Base-by-base conservation (phyloP, 2,797 vertebrate species). In the Pipistrellus pipistrellus region DNA sequence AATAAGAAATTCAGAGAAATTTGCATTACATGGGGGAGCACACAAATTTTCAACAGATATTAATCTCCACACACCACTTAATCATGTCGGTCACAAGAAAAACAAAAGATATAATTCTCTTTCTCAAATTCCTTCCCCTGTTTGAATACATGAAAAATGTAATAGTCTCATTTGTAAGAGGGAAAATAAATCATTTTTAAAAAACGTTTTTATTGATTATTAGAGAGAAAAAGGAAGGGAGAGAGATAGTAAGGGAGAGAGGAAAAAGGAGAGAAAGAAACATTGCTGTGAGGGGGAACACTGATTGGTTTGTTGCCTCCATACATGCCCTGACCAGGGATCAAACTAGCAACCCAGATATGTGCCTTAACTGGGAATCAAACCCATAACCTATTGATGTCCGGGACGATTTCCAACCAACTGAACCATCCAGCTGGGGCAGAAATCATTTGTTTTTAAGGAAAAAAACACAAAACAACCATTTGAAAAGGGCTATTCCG, bases 11-110 rank as follows among this genome's bases (percentile, higher is more conserved):
- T 87, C 94, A 86, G 51, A 95, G 25, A 68, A 83, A 95, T 44
- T 81, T 94, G 18, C 20, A 57, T 96, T 17, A 62, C 44, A 62
- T 8, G 27, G 8, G 15, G 11, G 96, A 96, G 66, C 53, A 71
- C 64, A 90, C 51, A 77, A 71, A 85, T 72, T 80, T 95, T 64
- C 57, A 93, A 91, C 4, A n/a, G 25, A 64, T 48, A 5, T 2
- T 73, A 44, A 95, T 95, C 73, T 90, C 73, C 96, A 81, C 5
- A 76, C 53, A 91, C 51, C 55, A 85, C 64, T 97, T 97, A 96
- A 81, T 88, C 83, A 96, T 3, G 10, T 55, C 62, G 71, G 44
- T 78, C 41, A 71, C n/a, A 95, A 78, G 55, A 90, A 88, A 88
- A 72, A 69, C 32, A 93, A 93, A 93, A 94, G n/a, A 84, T 35